Evolutionary conservation across 2,113 vertebrate species (phyloP).

Genomic region (Tursiops truncatus): DNA sequence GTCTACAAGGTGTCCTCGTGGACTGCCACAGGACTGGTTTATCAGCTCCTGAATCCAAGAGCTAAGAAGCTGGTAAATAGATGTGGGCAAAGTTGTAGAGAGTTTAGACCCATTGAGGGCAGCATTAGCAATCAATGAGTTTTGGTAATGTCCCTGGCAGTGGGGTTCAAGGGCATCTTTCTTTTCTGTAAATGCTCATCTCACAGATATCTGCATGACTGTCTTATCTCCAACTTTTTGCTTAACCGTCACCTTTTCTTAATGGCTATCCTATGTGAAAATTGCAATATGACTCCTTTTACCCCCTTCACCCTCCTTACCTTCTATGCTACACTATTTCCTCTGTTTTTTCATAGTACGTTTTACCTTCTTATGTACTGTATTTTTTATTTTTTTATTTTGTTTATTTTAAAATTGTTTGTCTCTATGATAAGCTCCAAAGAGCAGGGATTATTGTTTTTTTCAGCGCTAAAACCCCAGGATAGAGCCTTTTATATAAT

Average conservation of each 20-base stretch:
- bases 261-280: neutral
- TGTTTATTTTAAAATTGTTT: neutral
- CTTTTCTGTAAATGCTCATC: neutral
- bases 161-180: neutral
- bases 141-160: neutral
- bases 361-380: neutral
- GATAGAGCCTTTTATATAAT: neutral
- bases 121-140: neutral
- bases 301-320: neutral
- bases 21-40: neutral
- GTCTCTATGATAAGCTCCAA: neutral
- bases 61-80: neutral
- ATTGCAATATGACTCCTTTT: neutral
- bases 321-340: neutral
- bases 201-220: neutral
- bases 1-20: neutral
- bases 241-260: neutral
- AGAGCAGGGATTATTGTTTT: neutral
- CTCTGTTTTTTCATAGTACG: neutral
- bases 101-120: neutral
- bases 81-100: neutral
- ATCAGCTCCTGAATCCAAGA: neutral
- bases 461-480: neutral
- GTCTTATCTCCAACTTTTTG: neutral
- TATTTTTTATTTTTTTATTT: neutral